These are phyloP conservation scores for Centropus bengalensis DNA, from an alignment of 2,113 vertebrate species.

Conservation along the genomic window DNA sequence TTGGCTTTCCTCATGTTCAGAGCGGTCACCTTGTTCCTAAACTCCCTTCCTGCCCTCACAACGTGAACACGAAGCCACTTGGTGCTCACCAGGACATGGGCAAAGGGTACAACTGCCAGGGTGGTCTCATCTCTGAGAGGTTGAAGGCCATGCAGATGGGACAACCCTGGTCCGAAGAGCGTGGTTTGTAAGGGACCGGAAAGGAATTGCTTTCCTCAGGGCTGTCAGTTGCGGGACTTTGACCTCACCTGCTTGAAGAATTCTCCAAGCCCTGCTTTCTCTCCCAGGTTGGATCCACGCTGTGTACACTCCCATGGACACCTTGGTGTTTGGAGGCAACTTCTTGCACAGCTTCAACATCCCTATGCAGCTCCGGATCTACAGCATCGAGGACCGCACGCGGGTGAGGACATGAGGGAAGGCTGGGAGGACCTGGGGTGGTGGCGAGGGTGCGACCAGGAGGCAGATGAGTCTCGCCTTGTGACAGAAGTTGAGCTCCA, in stretches of 20 bases:
- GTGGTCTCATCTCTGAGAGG: neutral
- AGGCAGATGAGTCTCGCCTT: neutral
- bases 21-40: no score
- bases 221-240: neutral
- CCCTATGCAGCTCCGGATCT: constrained; percentile 97
- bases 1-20: no score
- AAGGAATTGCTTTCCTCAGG: neutral
- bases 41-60: no score
- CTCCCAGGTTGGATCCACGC: constrained; percentile 96
- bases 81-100: neutral
- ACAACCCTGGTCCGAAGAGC: neutral
- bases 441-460: neutral
- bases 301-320: constrained; percentile 97
- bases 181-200: rapidly evolving
- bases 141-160: no score
- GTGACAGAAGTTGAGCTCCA: neutral
- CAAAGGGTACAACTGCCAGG: neutral
- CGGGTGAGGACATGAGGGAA: constrained; percentile 78
- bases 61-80: neutral
- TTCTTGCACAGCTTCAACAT: constrained; percentile 99
- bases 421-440: neutral
- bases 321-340: constrained; percentile 95
- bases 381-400: constrained; percentile 96
- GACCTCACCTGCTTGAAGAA: neutral
- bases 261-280: neutral